Evolutionary conservation across 92 coral and sea anemone species (phyloP), one percentile per base, ranked within the genome.

Genomic region (Porites divaricata): DNA sequence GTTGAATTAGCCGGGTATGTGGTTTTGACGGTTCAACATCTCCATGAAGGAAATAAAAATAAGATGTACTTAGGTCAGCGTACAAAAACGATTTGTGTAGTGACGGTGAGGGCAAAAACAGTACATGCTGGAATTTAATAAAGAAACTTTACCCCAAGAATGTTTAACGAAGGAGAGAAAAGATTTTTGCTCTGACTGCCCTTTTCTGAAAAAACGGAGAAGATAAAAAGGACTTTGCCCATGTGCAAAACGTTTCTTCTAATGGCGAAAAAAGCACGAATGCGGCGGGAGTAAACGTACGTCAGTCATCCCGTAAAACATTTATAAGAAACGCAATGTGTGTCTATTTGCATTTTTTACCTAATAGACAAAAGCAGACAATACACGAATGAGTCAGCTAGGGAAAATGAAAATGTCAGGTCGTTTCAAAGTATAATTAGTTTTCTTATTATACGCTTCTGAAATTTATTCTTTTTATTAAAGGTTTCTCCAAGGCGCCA

Each of bases 241-340:
- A 35, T 35, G 45, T 35, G 45, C 45, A 35, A 35, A 35, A 35
- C 45, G 45, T 35, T 35, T 35, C 45, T 78, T 65, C 35, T 76
- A 35, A 76, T 76, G 14, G 16, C 22, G 61, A 10, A 53, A 17
- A 45, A 5, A 51, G 19, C 62, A 67, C 83, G 63, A 79, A 65
- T 65, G 45, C 69, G 25, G 45, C 69, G 25, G 67, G 75, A 73
- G 13, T 4, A 15, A 79, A 79, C 23, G 1, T 22, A 56, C 23
- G 35, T 48, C 2, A 10, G 35, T 48, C 2, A 10, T 16, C 50
- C 72, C 62, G 72, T 82, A n/a, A 82, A 82, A 82, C 41, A 82
- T 82, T 72, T 58, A 72, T 82, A 45, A 72, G 79, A 26, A 23
- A 61, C 26, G 9, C 24, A 20, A 59, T 70, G 70, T 12, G 22